Evolutionary conservation across 2,797 vertebrate genomes (phyloP), one percentile per base, ranked within the genome.

Genomic region (Poeciliopsis presidionis): DNA sequence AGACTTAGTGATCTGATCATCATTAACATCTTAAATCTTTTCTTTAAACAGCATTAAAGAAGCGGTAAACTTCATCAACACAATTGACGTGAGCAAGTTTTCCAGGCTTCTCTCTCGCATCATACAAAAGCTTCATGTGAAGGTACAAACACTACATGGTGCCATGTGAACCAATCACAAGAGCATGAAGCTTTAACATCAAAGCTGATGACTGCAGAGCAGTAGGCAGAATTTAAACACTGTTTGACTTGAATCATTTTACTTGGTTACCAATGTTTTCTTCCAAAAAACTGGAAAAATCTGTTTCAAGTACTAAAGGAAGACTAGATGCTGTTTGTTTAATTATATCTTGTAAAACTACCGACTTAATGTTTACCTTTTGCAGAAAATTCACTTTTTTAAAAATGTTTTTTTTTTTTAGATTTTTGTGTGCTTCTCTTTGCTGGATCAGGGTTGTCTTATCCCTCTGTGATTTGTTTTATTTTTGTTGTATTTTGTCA

Each of bases 81-180:
- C 88, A 0, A 93, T 98, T 84, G 97, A 98, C 78, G 84, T 90
- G 47, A 96, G 94, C 90, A 97, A 97, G 87, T 98, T 98, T 88
- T 96, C 97, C 78, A 95, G 97, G 51, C 91, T 99, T 20, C 97
- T 98, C 46, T 96, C 95, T 11, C 96, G 97, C 36, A 97, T 99
- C 76, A 95, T 98, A 76, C 98, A 99, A 85, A 99, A 96, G 91
- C 96, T 99, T 86, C 98, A 99, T 87, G 88, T 98, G 69, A 99
- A 98, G 97, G 98, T 99, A 90, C 73, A 88, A 43, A 72, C 28
- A 47, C 49, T 49, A 14, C 41, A 36, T 33, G 36, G 5, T 78
- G 69, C 77, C 59, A n/a, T 82, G 72, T 4, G 25, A 67, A 13
- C 36, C 39, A 43, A 43, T 69, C 65, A 43, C 5, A 69, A 43